Percentiles rank a stretch among this genome's conserved stretches.
phyloP scores from a whole-genome alignment of 2,888 invertebrate genomes.

The Uloborus plumipes region DNA sequence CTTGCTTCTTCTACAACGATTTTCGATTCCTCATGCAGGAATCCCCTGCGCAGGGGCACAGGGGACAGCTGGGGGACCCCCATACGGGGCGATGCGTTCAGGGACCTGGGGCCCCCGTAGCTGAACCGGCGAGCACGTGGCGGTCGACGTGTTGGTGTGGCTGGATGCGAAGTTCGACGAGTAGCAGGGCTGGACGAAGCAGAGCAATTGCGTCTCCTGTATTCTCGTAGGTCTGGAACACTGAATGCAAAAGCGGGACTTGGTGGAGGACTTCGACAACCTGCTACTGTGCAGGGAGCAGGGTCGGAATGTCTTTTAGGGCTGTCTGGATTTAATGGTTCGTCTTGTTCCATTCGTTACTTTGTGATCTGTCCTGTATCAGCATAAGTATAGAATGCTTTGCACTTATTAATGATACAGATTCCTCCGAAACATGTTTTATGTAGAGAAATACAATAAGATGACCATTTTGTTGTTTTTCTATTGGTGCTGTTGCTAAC shows the following conservation, averaged over 20 bases:
- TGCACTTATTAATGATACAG: no score
- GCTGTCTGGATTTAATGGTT: slow-evolving; percentile 47
- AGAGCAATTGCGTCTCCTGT: slow-evolving; percentile 4
- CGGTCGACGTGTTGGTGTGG: not conserved
- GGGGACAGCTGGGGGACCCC: no score
- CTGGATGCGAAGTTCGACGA: slow-evolving; percentile 31
- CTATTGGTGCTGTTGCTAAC: no score
- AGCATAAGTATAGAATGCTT: no score
- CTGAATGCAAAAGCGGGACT: slow-evolving; percentile 38
- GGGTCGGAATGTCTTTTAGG: slow-evolving; percentile 60
- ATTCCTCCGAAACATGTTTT: no score
- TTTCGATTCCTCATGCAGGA: not conserved
- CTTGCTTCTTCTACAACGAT: slow-evolving; percentile 23
- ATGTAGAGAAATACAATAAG: no score
- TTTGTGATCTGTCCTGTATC: not conserved
- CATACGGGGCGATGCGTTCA: not conserved
- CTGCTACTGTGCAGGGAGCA: slow-evolving; percentile 45
- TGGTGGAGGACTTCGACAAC: not conserved
- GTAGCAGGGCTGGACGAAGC: slow-evolving; percentile 20
- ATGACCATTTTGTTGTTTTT: no score
- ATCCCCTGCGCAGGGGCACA: no score
- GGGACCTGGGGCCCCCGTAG: not conserved
- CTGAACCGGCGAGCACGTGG: not conserved
- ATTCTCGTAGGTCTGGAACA: slow-evolving; percentile 45
- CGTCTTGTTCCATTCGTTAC: slow-evolving; percentile 1